phyloP scores from a whole-genome alignment of 1,140 invertebrate species.

The Monochamus saltuarius region DNA sequence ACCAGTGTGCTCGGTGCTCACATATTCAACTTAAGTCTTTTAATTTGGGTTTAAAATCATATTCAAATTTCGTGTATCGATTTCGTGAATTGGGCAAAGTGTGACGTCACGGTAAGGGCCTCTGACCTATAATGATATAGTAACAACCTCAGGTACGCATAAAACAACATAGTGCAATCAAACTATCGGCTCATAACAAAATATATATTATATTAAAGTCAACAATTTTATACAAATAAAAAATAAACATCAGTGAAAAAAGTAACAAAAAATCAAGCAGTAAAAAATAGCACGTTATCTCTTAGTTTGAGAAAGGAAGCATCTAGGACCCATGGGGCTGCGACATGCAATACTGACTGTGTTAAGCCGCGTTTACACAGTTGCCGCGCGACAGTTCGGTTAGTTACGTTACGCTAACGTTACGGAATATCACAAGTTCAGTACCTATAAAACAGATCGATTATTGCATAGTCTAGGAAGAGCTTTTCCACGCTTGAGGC shows the following conservation, averaged over 20 bases:
- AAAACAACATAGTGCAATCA: constrained; percentile 39
- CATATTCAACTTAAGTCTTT: too few species aligned
- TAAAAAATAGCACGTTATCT: constrained; percentile 41
- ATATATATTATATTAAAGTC: constrained; percentile 51
- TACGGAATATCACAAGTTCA: constrained; percentile 35
- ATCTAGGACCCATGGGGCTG: constrained; percentile 42
- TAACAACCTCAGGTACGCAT: constrained; percentile 44
- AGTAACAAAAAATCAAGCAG: constrained; percentile 47
- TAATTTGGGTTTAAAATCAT: too few species aligned
- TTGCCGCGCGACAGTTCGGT: background rate
- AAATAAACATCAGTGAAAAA: constrained; percentile 46
- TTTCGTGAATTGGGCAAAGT: too few species aligned
- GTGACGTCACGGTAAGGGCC: background rate
- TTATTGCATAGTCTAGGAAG: constrained; percentile 32
- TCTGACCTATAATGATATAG: constrained; percentile 21
- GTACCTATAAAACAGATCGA: constrained; percentile 35
- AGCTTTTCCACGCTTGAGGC: constrained; percentile 12
- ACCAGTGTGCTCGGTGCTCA: too few species aligned
- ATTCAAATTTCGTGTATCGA: too few species aligned
- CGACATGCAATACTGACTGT: constrained; percentile 43
- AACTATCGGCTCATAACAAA: constrained; percentile 48
- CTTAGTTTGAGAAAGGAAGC: constrained; percentile 41
- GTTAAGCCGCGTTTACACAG: constrained; percentile 31
- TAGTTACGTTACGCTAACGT: constrained; percentile 6
- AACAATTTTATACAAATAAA: constrained; percentile 50